A percentile compares a stretch with the other conserved stretches of the same genome.
Evolutionary conservation across 2,888 invertebrate genomes (phyloP).

Genomic region (Xanthorhoe designata): DNA sequence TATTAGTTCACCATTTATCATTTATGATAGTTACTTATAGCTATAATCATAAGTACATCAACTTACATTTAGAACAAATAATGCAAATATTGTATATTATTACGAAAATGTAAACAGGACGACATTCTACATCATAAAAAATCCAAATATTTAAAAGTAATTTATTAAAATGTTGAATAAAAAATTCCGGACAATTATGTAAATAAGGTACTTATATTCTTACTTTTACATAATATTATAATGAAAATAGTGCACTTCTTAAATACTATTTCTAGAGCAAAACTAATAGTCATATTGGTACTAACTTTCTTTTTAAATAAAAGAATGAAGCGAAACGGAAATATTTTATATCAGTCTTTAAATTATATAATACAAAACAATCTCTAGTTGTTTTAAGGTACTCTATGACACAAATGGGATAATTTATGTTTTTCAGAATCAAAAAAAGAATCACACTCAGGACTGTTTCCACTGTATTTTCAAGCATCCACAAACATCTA

Average conservation of each 20-base stretch:
- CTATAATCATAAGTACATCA: conserved; percentile 55
- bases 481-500: neutral
- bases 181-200: conserved; percentile 27
- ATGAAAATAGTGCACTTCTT: conserved; percentile 6
- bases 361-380: conserved; percentile 12
- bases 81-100: conserved; percentile 62
- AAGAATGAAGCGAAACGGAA: neutral
- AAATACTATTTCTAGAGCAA: neutral
- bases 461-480: neutral
- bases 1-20: conserved; percentile 48
- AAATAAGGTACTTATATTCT: conserved; percentile 11
- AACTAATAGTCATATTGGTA: neutral
- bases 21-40: conserved; percentile 45
- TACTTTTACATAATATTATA: conserved; percentile 5
- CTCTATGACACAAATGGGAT: neutral
- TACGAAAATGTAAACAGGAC: conserved; percentile 69
- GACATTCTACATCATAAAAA: conserved; percentile 49
- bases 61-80: conserved; percentile 54
- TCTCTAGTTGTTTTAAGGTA: neutral
- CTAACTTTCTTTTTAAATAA: neutral
- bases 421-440: neutral
- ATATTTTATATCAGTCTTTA: conserved; percentile 22
- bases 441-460: neutral
- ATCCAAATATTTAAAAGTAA: conserved; percentile 39
- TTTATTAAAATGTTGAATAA: conserved; percentile 22